A percentile compares a stretch with the other conserved stretches of the same genome.
These are phyloP conservation scores for Scotopteryx bipunctaria DNA, from an alignment of 2,888 invertebrate genomes.

Conservation along the genomic window DNA sequence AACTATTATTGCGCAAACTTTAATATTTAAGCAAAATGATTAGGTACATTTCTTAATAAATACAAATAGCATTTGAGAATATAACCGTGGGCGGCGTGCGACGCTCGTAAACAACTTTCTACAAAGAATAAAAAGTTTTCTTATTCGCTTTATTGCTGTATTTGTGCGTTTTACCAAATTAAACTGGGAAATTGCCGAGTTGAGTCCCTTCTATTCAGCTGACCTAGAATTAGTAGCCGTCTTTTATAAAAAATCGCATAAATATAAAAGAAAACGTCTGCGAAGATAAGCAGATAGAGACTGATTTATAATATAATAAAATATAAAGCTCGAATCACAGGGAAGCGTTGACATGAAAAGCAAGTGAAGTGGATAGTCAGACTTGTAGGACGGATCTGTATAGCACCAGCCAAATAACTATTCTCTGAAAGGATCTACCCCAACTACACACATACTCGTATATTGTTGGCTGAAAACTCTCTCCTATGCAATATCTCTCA, in stretches of 20 bases:
- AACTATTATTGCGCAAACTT: too few species aligned
- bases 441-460: too few species aligned
- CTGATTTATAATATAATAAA: not conserved
- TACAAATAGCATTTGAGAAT: not conserved
- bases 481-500: not conserved
- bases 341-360: too few species aligned
- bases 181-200: conserved; percentile 32
- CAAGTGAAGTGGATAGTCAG: too few species aligned
- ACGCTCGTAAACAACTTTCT: conserved; percentile 32
- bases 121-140: conserved; percentile 34
- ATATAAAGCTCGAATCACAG: too few species aligned
- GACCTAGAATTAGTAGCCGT: not conserved
- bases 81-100: not conserved
- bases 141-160: conserved; percentile 33
- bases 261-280: not conserved
- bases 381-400: too few species aligned
- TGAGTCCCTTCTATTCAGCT: conserved; percentile 19
- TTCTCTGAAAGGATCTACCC: too few species aligned
- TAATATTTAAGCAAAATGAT: too few species aligned
- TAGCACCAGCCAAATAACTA: too few species aligned
- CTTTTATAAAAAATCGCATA: conserved; percentile 9
- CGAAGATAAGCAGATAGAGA: not conserved
- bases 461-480: not conserved
- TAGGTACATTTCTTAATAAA: not conserved
- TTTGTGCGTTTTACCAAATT: conserved; percentile 32